Evolutionary conservation across 2,113 vertebrate genomes (phyloP), one percentile per base, ranked within the genome.

Genomic region (Peromyscus californicus): DNA sequence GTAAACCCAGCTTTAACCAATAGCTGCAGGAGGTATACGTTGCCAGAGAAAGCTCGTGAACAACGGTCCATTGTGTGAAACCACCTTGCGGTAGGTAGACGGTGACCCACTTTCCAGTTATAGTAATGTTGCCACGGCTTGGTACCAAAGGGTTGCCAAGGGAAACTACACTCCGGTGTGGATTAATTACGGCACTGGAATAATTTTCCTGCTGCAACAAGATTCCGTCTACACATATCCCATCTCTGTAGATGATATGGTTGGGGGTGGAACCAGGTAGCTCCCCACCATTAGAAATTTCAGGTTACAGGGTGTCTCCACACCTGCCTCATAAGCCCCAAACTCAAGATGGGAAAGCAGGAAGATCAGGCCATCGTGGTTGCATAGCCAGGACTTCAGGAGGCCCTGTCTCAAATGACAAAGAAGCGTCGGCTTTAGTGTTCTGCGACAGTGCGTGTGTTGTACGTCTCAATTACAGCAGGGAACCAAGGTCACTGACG

Each of bases 21-120:
- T 48, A 31, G 54, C 90, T 72, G 8, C 29, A 74, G 51, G 51
- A 94, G 79, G 67, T 54, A 1, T 42, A 42, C 31, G 79, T 89
- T 79, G 39, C 76, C 61, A 33, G 61, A 91, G 72, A 93, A 82
- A 89, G 65, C 21, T 67, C 31, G n/a, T 24, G 16, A 93, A 90
- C 88, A 96, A 93, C 29, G 36, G 61, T 16, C 65, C 45, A 65
- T 65, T 96, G 90, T 79, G 26, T 92, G 54, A 75, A 94, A 95
- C n/a, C 74, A 79, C 65, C 84, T 67, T 19, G 48, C 36, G 93
- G 24, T 75, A 75, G 6, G 54, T 84, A 94, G 57, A 90, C 22
- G 83, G 65, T 79, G 69, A 95, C 63, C 63, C 85, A 26, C 69
- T 95, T 74, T 69, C 33, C 54, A 65, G 79, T 82, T 79, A 65